Percentiles rank a stretch among this genome's conserved stretches.
Conservation (phyloP, 1,140 invertebrate species). For the Sinella curviseta region DNA sequence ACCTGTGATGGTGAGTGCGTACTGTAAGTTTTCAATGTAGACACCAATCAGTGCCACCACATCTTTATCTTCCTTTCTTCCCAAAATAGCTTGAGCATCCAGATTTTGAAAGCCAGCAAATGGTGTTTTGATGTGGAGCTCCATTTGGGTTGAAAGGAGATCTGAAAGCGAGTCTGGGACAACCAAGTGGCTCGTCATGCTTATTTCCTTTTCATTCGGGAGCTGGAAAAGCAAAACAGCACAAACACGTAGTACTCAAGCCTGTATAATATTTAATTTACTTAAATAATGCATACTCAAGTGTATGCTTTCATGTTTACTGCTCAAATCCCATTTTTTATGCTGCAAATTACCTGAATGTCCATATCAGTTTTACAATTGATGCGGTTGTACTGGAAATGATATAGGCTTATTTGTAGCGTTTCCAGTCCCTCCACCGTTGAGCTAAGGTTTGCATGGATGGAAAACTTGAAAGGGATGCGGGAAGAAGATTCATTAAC, state of each 20-base stretch:
- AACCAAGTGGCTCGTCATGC: conserved; percentile 38
- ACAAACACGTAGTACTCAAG: not conserved
- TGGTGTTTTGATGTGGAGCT: conserved; percentile 46
- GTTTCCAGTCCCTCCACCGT: conserved; percentile 23
- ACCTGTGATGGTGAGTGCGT: conserved; percentile 46
- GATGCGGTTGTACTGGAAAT: conserved; percentile 32
- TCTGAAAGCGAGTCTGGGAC: conserved; percentile 37
- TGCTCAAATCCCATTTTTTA: no score
- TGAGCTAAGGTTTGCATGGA: conserved; percentile 38
- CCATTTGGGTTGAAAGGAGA: conserved; percentile 41
- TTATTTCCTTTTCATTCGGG: conserved; percentile 43
- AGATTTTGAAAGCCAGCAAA: conserved; percentile 42
- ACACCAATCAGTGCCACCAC: conserved; percentile 42
- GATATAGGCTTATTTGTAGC: conserved; percentile 31
- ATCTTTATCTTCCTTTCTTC: conserved; percentile 46
- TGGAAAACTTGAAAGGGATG: conserved; percentile 19
- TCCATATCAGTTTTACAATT: conserved; percentile 47
- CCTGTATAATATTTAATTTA: not conserved
- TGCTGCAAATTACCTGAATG: conserved; percentile 41
- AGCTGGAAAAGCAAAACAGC: conserved; percentile 31
- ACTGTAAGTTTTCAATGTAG: conserved; percentile 46
- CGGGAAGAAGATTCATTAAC: no score
- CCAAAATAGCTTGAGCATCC: conserved; percentile 41
- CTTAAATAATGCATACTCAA: not conserved
- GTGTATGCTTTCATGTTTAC: no score